A percentile compares a stretch with the other conserved stretches of the same genome.
Conservation (phyloP, 1,140 invertebrate species). For the Drosophila jambulina region DNA sequence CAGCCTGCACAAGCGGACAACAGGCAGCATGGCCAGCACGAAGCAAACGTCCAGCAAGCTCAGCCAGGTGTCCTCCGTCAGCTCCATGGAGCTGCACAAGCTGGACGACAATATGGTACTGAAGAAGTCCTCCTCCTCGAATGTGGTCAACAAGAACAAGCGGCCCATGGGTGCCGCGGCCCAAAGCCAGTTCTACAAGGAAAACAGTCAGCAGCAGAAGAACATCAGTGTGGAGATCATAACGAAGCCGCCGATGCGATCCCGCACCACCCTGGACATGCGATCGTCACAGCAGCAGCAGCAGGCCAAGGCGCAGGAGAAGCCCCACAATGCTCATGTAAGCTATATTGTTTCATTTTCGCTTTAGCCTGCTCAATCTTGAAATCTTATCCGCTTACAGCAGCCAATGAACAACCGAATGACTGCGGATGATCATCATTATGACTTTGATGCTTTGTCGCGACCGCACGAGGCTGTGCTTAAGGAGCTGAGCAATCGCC, state of each 20-base stretch:
- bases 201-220: slow-evolving; percentile 73
- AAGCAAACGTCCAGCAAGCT: slow-evolving; percentile 71
- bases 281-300: slow-evolving; percentile 43
- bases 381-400: background rate
- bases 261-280: slow-evolving; percentile 82
- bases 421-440: slow-evolving; percentile 62
- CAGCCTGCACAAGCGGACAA: slow-evolving; percentile 63
- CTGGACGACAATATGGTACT: slow-evolving; percentile 82
- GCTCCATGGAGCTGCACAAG: slow-evolving; percentile 83
- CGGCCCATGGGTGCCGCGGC: slow-evolving; percentile 50
- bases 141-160: slow-evolving; percentile 75
- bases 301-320: slow-evolving; percentile 61
- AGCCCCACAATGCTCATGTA: slow-evolving; percentile 54
- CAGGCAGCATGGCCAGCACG: slow-evolving; percentile 48
- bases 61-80: slow-evolving; percentile 77
- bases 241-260: slow-evolving; percentile 81
- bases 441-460: slow-evolving; percentile 73
- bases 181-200: slow-evolving; percentile 74
- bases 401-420: slow-evolving; percentile 61
- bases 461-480: slow-evolving; percentile 76
- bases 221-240: slow-evolving; percentile 83
- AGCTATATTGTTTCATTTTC: background rate
- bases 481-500: slow-evolving; percentile 79
- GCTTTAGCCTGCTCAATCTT: background rate
- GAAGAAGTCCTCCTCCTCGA: slow-evolving; percentile 77